Base-by-base conservation (phyloP, 64 coral and sea anemone species). In the Actinia tenebrosa region DNA sequence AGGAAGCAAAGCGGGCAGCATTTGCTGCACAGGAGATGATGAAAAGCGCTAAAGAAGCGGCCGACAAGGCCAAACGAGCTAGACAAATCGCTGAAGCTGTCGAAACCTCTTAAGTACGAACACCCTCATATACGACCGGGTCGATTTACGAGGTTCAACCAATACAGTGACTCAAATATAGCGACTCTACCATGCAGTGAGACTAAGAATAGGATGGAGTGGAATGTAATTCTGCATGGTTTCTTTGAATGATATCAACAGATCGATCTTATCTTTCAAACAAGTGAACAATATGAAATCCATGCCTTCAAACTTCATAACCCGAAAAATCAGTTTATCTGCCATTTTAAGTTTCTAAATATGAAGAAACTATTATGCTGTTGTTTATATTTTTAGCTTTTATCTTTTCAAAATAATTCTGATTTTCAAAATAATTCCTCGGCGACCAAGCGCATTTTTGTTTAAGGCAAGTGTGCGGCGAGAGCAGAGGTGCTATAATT, bases 1-100 rank as follows among this genome's bases (percentile, higher is more conserved):
- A 87, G 82, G 94, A 93, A 61, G 94, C 94, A 20, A 97, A 97
- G 77, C 91, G 84, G 4, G 91, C 94, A 9, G 94, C 91, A 43
- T 45, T 87, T 3, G 85, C 78, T 5, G 94, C 94, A 42, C 79
- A 91, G 56, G 86, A 93, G 37, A 52, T 97, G 11, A 93, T 97
- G 91, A 62, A 72, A 42, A 87, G 59, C 16, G 94, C 94, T 10
- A 77, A 79, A 77, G 84, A 85, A 72, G 94, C 94, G 26, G 91
- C 91, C 7, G 88, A 90, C 10, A 97, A 97, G 45, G 94, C 94
- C 8, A 83, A 75, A 44, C 69, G 53, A 53, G 94, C 94, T 1
- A 71, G 93, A 68, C 77, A 85, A 44, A 63, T 95, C 44, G 88
- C 84, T 3, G 94, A 95, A 55, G 63, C 19, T 56, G 11, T 10